These are phyloP conservation scores for Tetraneura akinire DNA, from an alignment of 1,140 invertebrate species.

Conservation along the genomic window DNA sequence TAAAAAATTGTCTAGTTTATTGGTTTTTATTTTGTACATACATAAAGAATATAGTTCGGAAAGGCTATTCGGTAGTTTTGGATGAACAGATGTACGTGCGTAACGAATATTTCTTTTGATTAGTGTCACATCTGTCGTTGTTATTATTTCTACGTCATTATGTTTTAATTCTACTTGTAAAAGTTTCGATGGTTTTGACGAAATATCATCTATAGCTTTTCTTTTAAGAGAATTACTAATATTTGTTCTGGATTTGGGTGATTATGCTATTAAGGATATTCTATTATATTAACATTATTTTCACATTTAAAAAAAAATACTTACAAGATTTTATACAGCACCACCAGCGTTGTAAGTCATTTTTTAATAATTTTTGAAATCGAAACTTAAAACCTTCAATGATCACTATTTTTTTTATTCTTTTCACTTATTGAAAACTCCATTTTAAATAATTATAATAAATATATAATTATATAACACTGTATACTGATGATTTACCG, in stretches of 20 bases:
- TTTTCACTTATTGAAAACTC: background rate
- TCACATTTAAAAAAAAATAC: background rate
- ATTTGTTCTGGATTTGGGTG: background rate
- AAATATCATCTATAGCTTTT: background rate
- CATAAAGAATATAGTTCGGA: background rate
- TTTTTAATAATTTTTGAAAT: background rate
- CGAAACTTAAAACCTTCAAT: constrained; percentile 8
- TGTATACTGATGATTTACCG: no score
- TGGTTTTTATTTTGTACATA: background rate
- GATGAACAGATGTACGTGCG: background rate
- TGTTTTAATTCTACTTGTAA: constrained; percentile 2
- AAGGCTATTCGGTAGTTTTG: background rate
- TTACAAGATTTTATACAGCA: background rate
- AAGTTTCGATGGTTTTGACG: background rate
- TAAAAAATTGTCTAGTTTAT: background rate
- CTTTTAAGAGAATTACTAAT: constrained; percentile 5
- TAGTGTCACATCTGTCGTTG: background rate
- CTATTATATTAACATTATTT: background rate
- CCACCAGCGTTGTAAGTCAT: background rate
- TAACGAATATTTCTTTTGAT: background rate
- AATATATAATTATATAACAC: background rate
- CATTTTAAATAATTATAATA: background rate
- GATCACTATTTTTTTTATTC: background rate
- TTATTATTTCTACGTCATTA: background rate
- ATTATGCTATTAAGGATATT: background rate